A percentile compares a stretch with the other conserved stretches of the same genome.
Conservation (phyloP, 2,797 vertebrate species). For the Paedocypris micromegethes region DNA sequence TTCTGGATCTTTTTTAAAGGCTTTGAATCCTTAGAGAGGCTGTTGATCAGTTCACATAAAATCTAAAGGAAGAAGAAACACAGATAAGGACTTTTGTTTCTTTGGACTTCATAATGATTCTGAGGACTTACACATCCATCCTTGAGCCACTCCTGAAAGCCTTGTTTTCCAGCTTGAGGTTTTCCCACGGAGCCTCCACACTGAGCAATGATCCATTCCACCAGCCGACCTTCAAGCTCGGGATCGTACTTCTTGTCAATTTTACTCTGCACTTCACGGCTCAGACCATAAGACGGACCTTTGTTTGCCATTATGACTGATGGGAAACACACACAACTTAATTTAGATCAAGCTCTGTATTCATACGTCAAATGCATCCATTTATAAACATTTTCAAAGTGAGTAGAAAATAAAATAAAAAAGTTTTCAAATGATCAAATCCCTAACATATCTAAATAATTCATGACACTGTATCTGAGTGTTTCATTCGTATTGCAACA, state of each 20-base stretch:
- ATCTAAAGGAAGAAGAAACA: conserved; percentile 62
- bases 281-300: conserved; percentile 86
- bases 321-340: conserved; percentile 35
- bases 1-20: conserved; percentile 76
- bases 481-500: too few species aligned
- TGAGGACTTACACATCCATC: conserved; percentile 81
- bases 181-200: conserved; percentile 65
- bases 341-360: not conserved
- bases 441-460: too few species aligned
- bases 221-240: conserved; percentile 84
- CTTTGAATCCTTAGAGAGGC: conserved; percentile 72
- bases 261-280: conserved; percentile 85
- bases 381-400: too few species aligned
- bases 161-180: conserved; percentile 76
- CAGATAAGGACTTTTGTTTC: not conserved
- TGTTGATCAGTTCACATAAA: conserved; percentile 87
- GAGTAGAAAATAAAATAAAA: too few species aligned
- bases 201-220: conserved; percentile 84
- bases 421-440: too few species aligned
- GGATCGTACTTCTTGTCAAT: conserved; percentile 94
- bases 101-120: not conserved
- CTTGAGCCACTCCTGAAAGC: conserved; percentile 94
- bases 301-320: conserved; percentile 81
- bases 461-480: too few species aligned
- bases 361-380: not conserved